These are phyloP conservation scores for Turnix velox DNA, from an alignment of 2,113 vertebrate genomes.

Conservation along the genomic window DNA sequence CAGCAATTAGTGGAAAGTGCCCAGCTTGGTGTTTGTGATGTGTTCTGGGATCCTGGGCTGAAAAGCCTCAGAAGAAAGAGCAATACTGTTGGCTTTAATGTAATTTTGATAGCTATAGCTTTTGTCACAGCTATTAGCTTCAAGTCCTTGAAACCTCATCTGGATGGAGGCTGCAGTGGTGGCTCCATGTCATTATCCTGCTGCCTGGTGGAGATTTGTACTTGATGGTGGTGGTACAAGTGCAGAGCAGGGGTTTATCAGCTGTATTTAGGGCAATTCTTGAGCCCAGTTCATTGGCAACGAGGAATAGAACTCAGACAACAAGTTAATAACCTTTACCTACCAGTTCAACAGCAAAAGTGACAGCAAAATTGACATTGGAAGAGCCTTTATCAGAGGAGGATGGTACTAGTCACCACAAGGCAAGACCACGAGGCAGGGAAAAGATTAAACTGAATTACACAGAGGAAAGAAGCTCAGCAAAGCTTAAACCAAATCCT, in stretches of 20 bases:
- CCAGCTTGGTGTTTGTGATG: neutral
- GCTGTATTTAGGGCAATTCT: neutral
- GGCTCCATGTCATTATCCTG: neutral
- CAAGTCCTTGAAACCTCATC: conserved; percentile 31
- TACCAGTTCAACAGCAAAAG: conserved; percentile 13
- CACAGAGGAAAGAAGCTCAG: neutral
- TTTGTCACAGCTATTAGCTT: conserved; percentile 27
- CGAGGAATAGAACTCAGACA: neutral
- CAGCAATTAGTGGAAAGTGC: neutral
- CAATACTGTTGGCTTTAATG: conserved; percentile 6
- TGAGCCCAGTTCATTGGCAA: conserved; percentile 17
- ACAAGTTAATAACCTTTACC: conserved; percentile 47
- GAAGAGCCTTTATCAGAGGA: neutral
- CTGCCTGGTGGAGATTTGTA: neutral
- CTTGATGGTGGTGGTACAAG: neutral
- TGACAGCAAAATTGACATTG: neutral
- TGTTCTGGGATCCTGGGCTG: neutral
- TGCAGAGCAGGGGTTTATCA: neutral
- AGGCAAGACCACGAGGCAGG: neutral
- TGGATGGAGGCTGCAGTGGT: neutral
- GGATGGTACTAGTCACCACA: neutral
- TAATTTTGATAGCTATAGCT: conserved; percentile 41
- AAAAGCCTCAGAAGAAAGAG: conserved; percentile 4
- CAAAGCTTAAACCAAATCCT: no score
- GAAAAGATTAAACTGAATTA: conserved; percentile 33